These are phyloP conservation scores for Saimiri boliviensis DNA, from an alignment of 2,113 vertebrate genomes.

Conservation along the genomic window DNA sequence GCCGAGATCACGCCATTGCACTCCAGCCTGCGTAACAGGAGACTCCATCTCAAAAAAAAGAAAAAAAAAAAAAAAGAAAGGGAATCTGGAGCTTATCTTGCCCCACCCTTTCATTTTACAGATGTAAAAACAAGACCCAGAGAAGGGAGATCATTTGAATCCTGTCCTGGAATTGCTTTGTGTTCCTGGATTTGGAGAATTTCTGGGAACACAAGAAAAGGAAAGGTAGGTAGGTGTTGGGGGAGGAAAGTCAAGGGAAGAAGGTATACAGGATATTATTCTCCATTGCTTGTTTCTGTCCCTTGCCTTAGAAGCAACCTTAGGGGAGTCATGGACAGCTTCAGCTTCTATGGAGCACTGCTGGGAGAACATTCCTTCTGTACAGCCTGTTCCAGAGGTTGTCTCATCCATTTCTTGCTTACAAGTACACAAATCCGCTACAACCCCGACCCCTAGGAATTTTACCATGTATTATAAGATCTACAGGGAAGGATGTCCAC, in stretches of 20 bases:
- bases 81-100: slow-evolving; percentile 21
- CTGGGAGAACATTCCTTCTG: not conserved
- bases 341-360: not conserved
- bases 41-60: too few relatives aligned
- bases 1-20: too few relatives aligned
- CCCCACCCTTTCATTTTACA: slow-evolving; percentile 43
- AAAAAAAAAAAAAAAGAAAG: not conserved
- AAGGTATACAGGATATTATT: not conserved
- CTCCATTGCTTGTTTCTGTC: not conserved
- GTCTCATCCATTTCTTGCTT: not conserved
- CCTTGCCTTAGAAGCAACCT: not conserved
- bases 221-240: slow-evolving; percentile 4
- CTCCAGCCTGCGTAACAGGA: too few relatives aligned
- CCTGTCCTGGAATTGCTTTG: not conserved
- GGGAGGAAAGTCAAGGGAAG: not conserved
- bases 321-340: not conserved
- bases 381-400: not conserved
- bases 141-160: slow-evolving; percentile 9
- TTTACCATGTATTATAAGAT: not conserved
- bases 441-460: not conserved
- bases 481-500: not conserved
- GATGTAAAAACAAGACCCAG: slow-evolving; percentile 27
- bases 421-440: not conserved
- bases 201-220: slow-evolving; percentile 41
- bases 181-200: slow-evolving; percentile 47